Evolutionary conservation across 2,113 vertebrate genomes (phyloP).

Genomic region (Trachemys scripta): DNA sequence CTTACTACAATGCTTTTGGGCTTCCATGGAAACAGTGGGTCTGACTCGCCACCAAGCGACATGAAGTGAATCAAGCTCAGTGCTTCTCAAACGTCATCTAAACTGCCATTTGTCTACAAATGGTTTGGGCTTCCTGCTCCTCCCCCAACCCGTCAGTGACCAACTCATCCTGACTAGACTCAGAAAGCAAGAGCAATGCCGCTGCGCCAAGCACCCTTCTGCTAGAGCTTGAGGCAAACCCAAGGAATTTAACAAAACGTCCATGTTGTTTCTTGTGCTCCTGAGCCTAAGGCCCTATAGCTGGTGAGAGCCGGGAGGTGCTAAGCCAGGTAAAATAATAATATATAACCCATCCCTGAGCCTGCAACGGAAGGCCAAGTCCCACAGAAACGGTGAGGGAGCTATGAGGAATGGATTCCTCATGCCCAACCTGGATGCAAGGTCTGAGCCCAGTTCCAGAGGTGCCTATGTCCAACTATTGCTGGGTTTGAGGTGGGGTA

Average conservation of each 20-base stretch:
- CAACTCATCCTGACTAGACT: background rate
- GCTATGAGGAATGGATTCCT: background rate
- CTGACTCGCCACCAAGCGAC: background rate
- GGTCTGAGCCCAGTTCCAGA: background rate
- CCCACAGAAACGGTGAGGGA: background rate
- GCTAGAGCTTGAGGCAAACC: background rate
- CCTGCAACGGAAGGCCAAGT: background rate
- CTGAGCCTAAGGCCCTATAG: background rate
- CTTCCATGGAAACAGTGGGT: background rate
- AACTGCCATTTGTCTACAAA: background rate
- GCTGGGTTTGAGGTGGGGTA: background rate
- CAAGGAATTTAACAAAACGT: background rate
- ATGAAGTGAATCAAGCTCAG: background rate
- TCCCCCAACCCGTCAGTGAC: background rate
- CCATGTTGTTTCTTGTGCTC: background rate
- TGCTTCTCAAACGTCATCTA: background rate
- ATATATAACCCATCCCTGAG: background rate
- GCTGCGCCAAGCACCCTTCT: background rate
- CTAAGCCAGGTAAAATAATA: background rate
- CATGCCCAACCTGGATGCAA: background rate
- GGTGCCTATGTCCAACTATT: background rate
- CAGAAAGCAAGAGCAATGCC: background rate
- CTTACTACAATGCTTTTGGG: background rate
- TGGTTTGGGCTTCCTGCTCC: background rate
- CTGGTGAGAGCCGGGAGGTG: accelerated